Evolutionary conservation across 2,113 vertebrate genomes (phyloP), one percentile per base, ranked within the genome.

Genomic region (Thalassoma bifasciatum): DNA sequence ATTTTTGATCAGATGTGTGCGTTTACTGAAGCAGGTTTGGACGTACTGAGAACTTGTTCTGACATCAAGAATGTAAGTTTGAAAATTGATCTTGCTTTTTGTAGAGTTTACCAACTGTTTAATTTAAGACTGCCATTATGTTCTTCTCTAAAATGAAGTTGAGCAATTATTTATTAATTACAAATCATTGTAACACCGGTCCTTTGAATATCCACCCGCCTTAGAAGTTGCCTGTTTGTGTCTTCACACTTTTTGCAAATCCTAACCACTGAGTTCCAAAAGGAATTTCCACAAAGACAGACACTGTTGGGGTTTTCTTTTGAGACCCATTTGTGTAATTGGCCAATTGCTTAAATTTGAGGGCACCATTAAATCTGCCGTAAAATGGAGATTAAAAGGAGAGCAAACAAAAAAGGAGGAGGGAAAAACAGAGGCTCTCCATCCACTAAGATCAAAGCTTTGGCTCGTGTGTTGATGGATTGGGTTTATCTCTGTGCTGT

Each of bases 361-460:
- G 42, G 24, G 24, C 24, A 66, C 53, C 60, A 66, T 70, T 73
- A 77, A 60, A 81, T 61, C 30, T 51, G 56, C 73, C 56, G 51
- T 75, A 71, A 72, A 75, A 61, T 30, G 52, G 42, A 79, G 68
- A 82, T 72, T 82, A 79, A 11, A 30, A 51, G 53, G 16, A 34
- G 62, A 68, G 62, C 70, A 65, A 37, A 73, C 70, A 65, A 37
- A 73, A 30, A 72, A 84, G 21, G 56, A 74, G 75, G 51, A 51
- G 57, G 38, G 77, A 44, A 68, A n/a, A 60, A 71, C 51, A 54
- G 67, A 52, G 62, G 57, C 62, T 65, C 77, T 77, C 60, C 50
- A 64, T 86, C 66, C 66, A 44, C 44, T 38, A 10, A 66, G 65
- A 82, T 85, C 76, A 83, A 82, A 83, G 66, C 52, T 13, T 26